These are phyloP conservation scores for Globicephala melas DNA, from an alignment of 2,113 vertebrate genomes.

Conservation along the genomic window DNA sequence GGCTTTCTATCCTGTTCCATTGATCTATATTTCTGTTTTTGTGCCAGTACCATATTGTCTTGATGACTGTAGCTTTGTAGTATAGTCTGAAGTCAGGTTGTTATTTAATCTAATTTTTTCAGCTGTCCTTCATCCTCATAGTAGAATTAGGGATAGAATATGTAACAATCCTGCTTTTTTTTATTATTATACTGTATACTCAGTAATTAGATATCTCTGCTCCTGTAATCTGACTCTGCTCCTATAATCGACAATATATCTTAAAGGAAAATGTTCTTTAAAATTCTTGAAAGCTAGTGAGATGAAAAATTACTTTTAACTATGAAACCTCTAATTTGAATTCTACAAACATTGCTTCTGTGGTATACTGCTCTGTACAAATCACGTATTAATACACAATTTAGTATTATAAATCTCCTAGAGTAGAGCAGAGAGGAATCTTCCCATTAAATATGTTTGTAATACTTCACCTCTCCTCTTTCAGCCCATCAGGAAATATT, in stretches of 20 bases:
- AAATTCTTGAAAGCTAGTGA: neutral
- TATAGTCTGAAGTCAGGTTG: too few species aligned
- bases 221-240: neutral
- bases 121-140: neutral
- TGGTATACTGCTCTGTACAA: neutral
- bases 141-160: neutral
- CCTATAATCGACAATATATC: neutral
- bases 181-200: neutral
- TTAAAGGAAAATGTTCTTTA: neutral
- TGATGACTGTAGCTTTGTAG: too few species aligned
- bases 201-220: neutral
- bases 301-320: neutral
- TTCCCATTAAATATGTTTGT: neutral
- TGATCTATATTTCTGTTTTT: too few species aligned
- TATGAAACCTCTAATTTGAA: neutral
- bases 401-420: neutral
- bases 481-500: neutral
- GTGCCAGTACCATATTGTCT: too few species aligned
- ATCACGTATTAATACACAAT: neutral
- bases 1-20: too few species aligned
- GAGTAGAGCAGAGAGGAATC: neutral
- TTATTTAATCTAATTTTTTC: slow-evolving; percentile 15
- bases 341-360: neutral
- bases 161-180: neutral
- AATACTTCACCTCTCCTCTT: neutral